Percentiles rank a stretch among this genome's conserved stretches.
phyloP scores from a whole-genome alignment of 2,113 vertebrate genomes.

The Pelobates fuscus region DNA sequence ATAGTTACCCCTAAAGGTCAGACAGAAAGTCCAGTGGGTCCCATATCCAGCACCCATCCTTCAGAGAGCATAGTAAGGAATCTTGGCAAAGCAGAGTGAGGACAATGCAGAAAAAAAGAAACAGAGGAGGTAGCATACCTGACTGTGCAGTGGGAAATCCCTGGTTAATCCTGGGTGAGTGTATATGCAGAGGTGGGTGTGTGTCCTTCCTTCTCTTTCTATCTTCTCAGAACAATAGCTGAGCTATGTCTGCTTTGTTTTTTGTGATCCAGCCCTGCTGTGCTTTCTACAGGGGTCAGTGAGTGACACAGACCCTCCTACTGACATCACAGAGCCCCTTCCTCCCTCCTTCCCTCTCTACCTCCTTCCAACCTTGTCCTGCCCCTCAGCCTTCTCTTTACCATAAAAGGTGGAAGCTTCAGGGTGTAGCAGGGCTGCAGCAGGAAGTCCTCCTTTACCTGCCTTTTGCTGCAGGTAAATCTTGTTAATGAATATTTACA shows the following conservation, averaged over 20 bases:
- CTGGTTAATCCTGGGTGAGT: not conserved
- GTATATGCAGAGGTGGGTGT: not conserved
- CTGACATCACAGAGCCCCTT: slow-evolving; percentile 14
- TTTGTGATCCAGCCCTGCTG: slow-evolving; percentile 7
- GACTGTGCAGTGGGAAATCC: not conserved
- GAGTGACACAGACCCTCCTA: slow-evolving; percentile 5
- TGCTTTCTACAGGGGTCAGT: slow-evolving; percentile 19
- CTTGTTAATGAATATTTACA: no score
- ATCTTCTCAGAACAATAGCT: slow-evolving; percentile 32
- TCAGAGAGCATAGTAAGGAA: not conserved
- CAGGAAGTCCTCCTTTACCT: slow-evolving; percentile 12
- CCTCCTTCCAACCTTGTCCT: not conserved
- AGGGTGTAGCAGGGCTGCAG: not conserved
- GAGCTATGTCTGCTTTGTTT: slow-evolving; percentile 9
- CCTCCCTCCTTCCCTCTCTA: slow-evolving; percentile 4
- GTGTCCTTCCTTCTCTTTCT: not conserved
- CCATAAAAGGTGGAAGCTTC: slow-evolving; percentile 46
- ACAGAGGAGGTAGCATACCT: slow-evolving; percentile 4
- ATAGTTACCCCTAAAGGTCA: no score
- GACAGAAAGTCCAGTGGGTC: no score
- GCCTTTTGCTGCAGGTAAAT: not conserved
- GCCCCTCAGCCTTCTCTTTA: slow-evolving; percentile 35
- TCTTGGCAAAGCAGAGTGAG: not conserved
- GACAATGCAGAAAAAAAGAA: not conserved
- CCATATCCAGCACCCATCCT: not conserved